Percentiles rank a stretch among this genome's conserved stretches.
Conservation (phyloP, 2,888 invertebrate genomes). For the Campoplex nolae region DNA sequence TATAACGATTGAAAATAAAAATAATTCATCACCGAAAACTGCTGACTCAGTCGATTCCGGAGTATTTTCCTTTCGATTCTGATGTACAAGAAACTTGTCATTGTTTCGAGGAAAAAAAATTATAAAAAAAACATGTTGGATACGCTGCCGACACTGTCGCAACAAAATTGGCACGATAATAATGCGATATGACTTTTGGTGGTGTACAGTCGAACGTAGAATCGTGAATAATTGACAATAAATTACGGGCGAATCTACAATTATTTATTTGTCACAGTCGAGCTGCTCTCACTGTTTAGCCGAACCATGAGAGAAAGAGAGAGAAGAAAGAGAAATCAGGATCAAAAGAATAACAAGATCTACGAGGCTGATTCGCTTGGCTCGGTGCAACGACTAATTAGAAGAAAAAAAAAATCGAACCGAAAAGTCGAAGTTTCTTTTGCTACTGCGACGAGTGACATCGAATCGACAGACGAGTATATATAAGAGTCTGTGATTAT, state of each 20-base stretch:
- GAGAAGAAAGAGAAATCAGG: background rate
- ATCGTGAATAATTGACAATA: background rate
- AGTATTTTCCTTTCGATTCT: background rate
- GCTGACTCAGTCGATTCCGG: background rate
- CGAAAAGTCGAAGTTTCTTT: slow-evolving; percentile 52
- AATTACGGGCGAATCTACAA: background rate
- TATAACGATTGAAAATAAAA: background rate
- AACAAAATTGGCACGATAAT: background rate
- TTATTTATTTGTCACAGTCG: background rate
- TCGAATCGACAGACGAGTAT: slow-evolving; percentile 40
- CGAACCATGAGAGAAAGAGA: background rate
- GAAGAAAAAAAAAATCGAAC: background rate
- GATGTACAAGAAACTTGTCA: slow-evolving; percentile 1
- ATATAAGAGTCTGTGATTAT: background rate
- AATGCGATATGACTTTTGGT: background rate
- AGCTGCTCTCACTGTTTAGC: background rate
- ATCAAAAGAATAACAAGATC: slow-evolving; percentile 25
- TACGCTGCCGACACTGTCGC: background rate
- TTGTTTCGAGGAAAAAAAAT: background rate
- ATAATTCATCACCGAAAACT: background rate
- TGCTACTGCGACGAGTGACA: slow-evolving; percentile 60
- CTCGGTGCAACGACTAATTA: slow-evolving; percentile 52
- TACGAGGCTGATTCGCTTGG: slow-evolving; percentile 43
- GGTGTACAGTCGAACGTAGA: background rate
- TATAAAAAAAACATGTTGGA: background rate